phyloP scores from a whole-genome alignment of 2,888 invertebrate species.

The Pheosia gnoma region DNA sequence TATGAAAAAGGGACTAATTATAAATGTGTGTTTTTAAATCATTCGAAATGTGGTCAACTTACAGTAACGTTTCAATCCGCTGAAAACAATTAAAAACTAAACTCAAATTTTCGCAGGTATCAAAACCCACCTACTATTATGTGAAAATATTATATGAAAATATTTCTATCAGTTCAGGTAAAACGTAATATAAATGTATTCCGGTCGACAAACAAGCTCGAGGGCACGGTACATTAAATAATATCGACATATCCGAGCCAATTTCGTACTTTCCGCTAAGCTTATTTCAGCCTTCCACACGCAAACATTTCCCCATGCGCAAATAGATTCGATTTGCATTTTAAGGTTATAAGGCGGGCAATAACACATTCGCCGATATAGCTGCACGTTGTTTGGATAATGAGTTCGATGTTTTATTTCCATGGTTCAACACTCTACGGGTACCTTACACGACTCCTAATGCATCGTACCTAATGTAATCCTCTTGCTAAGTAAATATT shows the following conservation, averaged over 20 bases:
- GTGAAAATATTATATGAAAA: neutral
- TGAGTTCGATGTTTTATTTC: too few species aligned
- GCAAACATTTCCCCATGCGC: constrained; percentile 70
- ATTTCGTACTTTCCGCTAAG: constrained; percentile 75
- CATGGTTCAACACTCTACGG: constrained; percentile 15
- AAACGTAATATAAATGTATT: constrained; percentile 72
- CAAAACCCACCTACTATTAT: neutral
- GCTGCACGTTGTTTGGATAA: constrained; percentile 42
- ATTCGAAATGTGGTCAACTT: too few species aligned
- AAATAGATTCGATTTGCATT: constrained; percentile 75
- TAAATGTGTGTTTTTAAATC: neutral
- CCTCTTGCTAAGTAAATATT: too few species aligned
- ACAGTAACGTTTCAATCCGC: too few species aligned
- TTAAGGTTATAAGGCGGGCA: constrained; percentile 64
- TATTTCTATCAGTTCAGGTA: constrained; percentile 31
- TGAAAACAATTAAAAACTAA: too few species aligned
- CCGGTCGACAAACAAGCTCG: constrained; percentile 72
- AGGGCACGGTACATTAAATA: constrained; percentile 75
- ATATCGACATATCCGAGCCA: constrained; percentile 79
- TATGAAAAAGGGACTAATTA: neutral
- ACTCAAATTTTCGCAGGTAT: neutral
- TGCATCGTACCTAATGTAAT: too few species aligned
- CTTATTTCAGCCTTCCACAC: constrained; percentile 73
- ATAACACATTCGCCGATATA: constrained; percentile 56
- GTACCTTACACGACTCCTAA: neutral